Percentiles rank a stretch among this genome's conserved stretches.
Conservation (phyloP, 1,140 invertebrate genomes). For the Popillia japonica region DNA sequence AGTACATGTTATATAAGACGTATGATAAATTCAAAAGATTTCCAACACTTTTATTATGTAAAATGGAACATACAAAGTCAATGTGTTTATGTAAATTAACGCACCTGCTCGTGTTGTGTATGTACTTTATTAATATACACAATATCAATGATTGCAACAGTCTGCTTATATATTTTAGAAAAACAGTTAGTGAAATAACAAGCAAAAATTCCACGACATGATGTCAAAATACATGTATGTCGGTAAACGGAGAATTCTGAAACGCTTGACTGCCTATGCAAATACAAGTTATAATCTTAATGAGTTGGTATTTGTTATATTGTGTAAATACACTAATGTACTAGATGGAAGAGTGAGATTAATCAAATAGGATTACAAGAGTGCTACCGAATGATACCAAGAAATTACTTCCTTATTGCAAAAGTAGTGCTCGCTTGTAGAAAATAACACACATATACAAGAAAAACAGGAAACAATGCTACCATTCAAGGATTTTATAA, state of each 20-base stretch:
- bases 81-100: background rate
- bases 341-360: background rate
- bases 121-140: slow-evolving; percentile 31
- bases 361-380: background rate
- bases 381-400: too few species aligned
- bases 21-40: background rate
- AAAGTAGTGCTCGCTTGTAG: background rate
- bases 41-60: background rate
- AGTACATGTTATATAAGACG: too few species aligned
- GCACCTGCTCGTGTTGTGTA: slow-evolving; percentile 17
- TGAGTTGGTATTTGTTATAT: background rate
- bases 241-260: background rate
- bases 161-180: background rate
- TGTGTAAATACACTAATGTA: slow-evolving; percentile 11
- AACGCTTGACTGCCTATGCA: background rate
- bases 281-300: slow-evolving; percentile 24
- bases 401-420: background rate
- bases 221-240: slow-evolving; percentile 22
- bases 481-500: background rate
- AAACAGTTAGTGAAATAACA: slow-evolving; percentile 27
- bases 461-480: background rate
- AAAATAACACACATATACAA: background rate
- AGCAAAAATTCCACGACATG: slow-evolving; percentile 17
- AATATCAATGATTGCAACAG: slow-evolving; percentile 3
- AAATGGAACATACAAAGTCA: background rate